These are phyloP conservation scores for Cheilosia variabilis DNA, from an alignment of 2,888 invertebrate species.

Conservation along the genomic window DNA sequence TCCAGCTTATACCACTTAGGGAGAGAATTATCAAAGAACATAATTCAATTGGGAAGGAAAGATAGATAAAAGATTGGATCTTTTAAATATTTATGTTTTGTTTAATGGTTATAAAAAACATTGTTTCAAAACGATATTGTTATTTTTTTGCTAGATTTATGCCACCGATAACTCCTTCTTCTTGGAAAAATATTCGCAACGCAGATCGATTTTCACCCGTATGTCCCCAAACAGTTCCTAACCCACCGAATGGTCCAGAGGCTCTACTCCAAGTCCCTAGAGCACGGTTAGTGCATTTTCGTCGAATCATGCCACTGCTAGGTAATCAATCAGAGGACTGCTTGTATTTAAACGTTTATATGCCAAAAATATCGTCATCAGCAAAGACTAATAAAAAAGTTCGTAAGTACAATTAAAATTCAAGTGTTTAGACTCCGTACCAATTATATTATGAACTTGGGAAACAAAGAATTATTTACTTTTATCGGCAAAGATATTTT, in stretches of 20 bases:
- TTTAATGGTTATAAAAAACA: not conserved
- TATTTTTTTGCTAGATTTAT: constrained; percentile 88
- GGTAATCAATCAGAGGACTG: constrained; percentile 99
- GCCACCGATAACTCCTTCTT: constrained; percentile 96
- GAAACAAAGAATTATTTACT: too few relatives aligned
- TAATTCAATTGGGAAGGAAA: too few relatives aligned
- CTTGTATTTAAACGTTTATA: constrained; percentile 97
- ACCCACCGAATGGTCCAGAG: constrained; percentile 85
- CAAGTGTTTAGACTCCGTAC: not conserved
- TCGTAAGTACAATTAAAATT: constrained; percentile 44
- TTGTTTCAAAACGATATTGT: not conserved
- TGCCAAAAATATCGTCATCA: constrained; percentile 86
- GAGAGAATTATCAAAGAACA: too few relatives aligned
- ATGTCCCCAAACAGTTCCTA: constrained; percentile 92
- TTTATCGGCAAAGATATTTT: too few relatives aligned
- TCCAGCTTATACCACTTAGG: too few relatives aligned
- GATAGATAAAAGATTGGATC: too few relatives aligned
- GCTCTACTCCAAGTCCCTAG: constrained; percentile 90
- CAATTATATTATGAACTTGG: not conserved
- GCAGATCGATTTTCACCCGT: constrained; percentile 93
- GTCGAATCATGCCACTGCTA: constrained; percentile 92
- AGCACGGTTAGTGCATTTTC: constrained; percentile 92
- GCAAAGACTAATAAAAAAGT: constrained; percentile 19
- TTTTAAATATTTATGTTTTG: not conserved
- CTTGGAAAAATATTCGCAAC: constrained; percentile 92